These are phyloP conservation scores for Paradoxurus hermaphroditus DNA, from an alignment of 2,113 vertebrate species.

Conservation along the genomic window DNA sequence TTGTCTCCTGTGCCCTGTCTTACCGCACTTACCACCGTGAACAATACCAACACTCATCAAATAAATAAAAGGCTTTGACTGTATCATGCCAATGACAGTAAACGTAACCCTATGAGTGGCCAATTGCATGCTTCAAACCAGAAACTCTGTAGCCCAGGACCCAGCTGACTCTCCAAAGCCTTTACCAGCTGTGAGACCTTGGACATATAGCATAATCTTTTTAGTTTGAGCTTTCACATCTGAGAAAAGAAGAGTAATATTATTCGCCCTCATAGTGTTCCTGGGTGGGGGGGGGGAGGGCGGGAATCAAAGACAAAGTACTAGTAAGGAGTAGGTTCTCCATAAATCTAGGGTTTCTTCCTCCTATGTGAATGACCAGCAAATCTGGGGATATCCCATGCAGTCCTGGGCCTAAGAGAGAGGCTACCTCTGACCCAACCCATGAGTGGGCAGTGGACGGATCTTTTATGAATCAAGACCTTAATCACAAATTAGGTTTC, in stretches of 20 bases:
- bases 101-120: neutral
- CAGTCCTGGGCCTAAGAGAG: neutral
- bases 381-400: neutral
- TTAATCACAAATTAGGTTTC: slow-evolving; percentile 75
- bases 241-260: neutral
- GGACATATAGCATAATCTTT: too few species aligned
- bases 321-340: neutral
- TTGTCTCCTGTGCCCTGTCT: neutral
- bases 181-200: neutral
- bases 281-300: accelerated
- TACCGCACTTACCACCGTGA: neutral
- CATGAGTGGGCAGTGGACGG: slow-evolving; percentile 48
- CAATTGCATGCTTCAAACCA: neutral
- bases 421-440: slow-evolving; percentile 51
- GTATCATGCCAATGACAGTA: neutral
- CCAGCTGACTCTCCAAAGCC: neutral
- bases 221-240: neutral
- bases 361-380: neutral
- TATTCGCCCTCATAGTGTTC: neutral
- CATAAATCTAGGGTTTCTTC: neutral
- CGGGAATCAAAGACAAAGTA: neutral
- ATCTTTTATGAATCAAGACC: slow-evolving; percentile 73
- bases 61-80: neutral
- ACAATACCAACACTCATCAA: neutral
- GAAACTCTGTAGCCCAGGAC: neutral